Base-by-base conservation (phyloP, 2,113 vertebrate genomes). In the Zapus hudsonius region DNA sequence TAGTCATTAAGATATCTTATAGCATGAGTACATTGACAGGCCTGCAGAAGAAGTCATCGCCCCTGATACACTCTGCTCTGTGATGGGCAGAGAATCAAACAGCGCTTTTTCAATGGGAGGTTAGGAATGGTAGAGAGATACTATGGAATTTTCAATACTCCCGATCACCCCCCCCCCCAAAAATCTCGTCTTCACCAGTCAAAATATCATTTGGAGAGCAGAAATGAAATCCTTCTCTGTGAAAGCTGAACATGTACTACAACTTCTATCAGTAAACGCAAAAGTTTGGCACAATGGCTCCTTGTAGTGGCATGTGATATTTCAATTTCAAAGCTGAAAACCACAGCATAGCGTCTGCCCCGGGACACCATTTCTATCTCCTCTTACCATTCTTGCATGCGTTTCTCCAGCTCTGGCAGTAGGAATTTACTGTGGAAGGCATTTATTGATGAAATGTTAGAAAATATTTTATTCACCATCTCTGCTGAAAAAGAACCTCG, bases 331-430 rank as follows among this genome's bases (percentile, higher is more conserved):
- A 89, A 36, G 61, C 25, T 76, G 42, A 93, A 67, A 81, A 80
- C 55, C 17, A 61, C 57, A 59, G 86, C 64, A 27, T 23, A 27
- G 40, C 3, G 57, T 17, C 23, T 55, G 29, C 36, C 67, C 67
- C 27, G 52, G 27, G 67, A 36, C 23, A 89, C 13, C 29, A 52
- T 74, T 84, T 82, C 80, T 95, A 33, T 59, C 7, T 87, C 29
- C 22, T 95, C 99, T 99, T 98, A 99, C 99, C 99, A 99, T 98
- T 99, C 98, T 83, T 99, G 98, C 99, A 99, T 99, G 92, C 99
- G 98, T 93, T 98, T 99, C 97, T 99, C 99, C 96, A 99, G 98
- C 85, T 99, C 99, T 3, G 99, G 99, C 72, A 99, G 98, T 91
- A 99, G 98, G 97, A 99, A 99, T 98, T 99, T 98, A 97, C 98